phyloP scores from a whole-genome alignment of 2,888 invertebrate genomes.

The Trachelus tabidus region DNA sequence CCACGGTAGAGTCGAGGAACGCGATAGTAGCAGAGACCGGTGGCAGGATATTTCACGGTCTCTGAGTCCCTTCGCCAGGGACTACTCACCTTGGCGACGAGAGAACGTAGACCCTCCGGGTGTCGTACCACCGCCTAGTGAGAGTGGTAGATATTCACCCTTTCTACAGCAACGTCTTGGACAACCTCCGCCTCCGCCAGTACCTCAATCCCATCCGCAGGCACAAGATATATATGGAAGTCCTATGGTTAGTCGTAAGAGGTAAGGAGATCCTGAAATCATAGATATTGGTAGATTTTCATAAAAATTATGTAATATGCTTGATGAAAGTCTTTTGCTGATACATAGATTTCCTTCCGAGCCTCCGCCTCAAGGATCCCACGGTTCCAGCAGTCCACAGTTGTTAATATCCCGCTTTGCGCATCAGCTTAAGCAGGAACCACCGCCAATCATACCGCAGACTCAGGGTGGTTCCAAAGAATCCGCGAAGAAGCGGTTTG shows the following conservation, averaged over 20 bases:
- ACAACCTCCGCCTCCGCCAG: slow-evolving; percentile 48
- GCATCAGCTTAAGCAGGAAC: slow-evolving; percentile 59
- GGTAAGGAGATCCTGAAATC: slow-evolving; percentile 38
- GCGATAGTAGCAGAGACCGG: slow-evolving; percentile 49
- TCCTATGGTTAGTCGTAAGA: slow-evolving; percentile 62
- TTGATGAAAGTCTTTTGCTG: too few relatives aligned
- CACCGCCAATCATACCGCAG: slow-evolving; percentile 46
- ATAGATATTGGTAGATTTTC: too few relatives aligned
- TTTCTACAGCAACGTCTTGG: slow-evolving; percentile 55
- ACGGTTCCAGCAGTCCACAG: slow-evolving; percentile 59
- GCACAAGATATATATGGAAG: slow-evolving; percentile 59
- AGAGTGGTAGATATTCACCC: slow-evolving; percentile 54
- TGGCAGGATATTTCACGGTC: slow-evolving; percentile 56
- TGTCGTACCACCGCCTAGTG: slow-evolving; percentile 52
- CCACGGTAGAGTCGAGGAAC: slow-evolving; percentile 46
- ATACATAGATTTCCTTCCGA: slow-evolving; percentile 58
- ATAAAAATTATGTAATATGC: too few relatives aligned
- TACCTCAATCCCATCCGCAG: slow-evolving; percentile 54
- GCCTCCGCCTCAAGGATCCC: slow-evolving; percentile 55
- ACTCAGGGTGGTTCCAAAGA: slow-evolving; percentile 52
- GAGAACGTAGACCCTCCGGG: slow-evolving; percentile 64
- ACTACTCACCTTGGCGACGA: slow-evolving; percentile 63
- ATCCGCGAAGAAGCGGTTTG: slow-evolving; percentile 78
- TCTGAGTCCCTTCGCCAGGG: slow-evolving; percentile 60
- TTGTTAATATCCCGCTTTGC: slow-evolving; percentile 61